Evolutionary conservation across 2,888 invertebrate species (phyloP).

Genomic region (Steinernema scapterisci): DNA sequence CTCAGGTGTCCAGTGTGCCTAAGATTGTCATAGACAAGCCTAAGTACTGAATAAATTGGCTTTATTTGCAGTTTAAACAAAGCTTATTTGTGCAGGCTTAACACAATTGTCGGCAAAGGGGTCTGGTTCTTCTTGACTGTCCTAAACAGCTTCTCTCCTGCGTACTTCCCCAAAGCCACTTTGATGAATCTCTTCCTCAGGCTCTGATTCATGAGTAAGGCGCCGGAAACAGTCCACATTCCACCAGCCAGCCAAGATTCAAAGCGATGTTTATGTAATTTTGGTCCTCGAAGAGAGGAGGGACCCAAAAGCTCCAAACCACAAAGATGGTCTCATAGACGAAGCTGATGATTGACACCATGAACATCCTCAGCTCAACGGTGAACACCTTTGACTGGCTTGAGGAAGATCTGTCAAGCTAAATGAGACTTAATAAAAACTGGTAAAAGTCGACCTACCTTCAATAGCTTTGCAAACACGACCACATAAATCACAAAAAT

Average conservation of each 20-base stretch:
- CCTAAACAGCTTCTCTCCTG: no score
- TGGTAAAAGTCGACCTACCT: neutral
- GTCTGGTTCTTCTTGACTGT: neutral
- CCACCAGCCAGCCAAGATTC: neutral
- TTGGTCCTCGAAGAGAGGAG: neutral
- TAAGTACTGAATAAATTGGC: no score
- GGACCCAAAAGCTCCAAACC: neutral
- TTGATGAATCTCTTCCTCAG: neutral
- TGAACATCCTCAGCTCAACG: neutral
- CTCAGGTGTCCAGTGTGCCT: no score
- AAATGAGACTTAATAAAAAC: neutral
- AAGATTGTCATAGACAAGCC: no score
- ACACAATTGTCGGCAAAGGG: neutral
- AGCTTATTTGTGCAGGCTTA: no score
- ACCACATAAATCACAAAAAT: neutral
- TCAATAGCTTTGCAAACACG: neutral
- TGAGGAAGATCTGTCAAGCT: neutral
- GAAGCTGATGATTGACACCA: neutral
- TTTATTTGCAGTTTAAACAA: no score
- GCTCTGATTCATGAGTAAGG: neutral
- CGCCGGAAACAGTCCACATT: neutral
- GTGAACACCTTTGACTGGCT: neutral
- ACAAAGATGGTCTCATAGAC: neutral
- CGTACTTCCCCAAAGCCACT: neutral
- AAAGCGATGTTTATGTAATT: neutral